These are phyloP conservation scores for Tigriopus japonicus DNA, from an alignment of 1,140 invertebrate genomes.

Conservation along the genomic window DNA sequence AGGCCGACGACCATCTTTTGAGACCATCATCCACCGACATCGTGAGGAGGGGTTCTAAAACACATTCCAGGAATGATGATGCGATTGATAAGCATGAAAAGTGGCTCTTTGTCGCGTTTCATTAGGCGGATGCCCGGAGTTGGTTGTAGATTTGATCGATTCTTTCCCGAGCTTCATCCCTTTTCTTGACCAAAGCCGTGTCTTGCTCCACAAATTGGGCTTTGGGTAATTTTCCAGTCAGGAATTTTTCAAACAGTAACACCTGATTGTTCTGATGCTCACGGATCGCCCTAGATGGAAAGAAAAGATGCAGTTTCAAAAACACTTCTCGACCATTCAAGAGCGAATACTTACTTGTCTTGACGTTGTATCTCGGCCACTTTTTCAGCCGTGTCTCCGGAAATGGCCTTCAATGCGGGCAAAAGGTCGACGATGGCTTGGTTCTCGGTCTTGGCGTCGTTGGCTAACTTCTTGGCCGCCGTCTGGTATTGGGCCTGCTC, in stretches of 20 bases:
- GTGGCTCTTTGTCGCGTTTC: too few relatives aligned
- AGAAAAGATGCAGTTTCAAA: neutral
- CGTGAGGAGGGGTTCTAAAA: too few relatives aligned
- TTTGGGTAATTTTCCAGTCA: slow-evolving; percentile 42
- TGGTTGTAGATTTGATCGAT: slow-evolving; percentile 37
- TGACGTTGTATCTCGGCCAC: slow-evolving; percentile 41
- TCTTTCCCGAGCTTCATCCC: slow-evolving; percentile 43
- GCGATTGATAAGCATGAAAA: too few relatives aligned
- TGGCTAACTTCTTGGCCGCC: slow-evolving; percentile 38
- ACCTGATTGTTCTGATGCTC: slow-evolving; percentile 27
- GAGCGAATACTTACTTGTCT: slow-evolving; percentile 32
- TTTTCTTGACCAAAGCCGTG: slow-evolving; percentile 35
- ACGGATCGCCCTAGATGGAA: slow-evolving; percentile 22
- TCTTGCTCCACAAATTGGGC: slow-evolving; percentile 44
- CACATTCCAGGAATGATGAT: too few relatives aligned
- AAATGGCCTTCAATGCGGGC: slow-evolving; percentile 39
- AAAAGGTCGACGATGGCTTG: slow-evolving; percentile 35
- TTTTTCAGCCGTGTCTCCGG: slow-evolving; percentile 40
- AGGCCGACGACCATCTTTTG: too few relatives aligned
- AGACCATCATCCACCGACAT: too few relatives aligned
- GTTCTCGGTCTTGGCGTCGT: slow-evolving; percentile 41
- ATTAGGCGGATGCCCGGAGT: slow-evolving; percentile 11
- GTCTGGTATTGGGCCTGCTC: slow-evolving; percentile 30
- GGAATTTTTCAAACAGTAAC: slow-evolving; percentile 41
- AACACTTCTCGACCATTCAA: too few relatives aligned